Base-by-base conservation (phyloP, 2,113 vertebrate genomes). In the Muscicapa adusta region DNA sequence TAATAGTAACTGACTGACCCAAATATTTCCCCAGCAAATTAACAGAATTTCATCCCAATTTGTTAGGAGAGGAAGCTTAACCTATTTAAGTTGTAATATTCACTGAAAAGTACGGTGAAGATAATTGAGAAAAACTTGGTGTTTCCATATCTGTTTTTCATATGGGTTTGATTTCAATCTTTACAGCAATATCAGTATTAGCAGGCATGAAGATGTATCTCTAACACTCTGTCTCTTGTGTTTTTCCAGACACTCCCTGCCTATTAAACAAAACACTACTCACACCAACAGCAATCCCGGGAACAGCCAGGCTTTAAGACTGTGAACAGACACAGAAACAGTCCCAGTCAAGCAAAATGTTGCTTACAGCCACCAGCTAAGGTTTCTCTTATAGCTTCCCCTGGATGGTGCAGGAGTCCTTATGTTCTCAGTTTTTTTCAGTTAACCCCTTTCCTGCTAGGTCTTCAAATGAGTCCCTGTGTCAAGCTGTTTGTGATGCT, bases 1-100 rank as follows among this genome's bases (percentile, higher is more conserved):
- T 92, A 86, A 95, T 92, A 96, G 94, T 96, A 95, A 96, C 92
- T 94, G 88, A 96, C 85, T 93, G 92, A 95, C 95, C 91, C 94
- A 95, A 88, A 95, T 95, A 88, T 85, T 86, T 56, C 79, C 72
- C 67, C 43, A 60, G 82, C 25, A 58, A 96, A 86, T 92, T 40
- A 86, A 80, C 34, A 45, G 68, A 62, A 70, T 70, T 92, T 77
- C 75, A 83, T 36, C 76, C 58, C 58, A 33, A 16, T 92, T 93
- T 80, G 24, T 73, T 83, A 58, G 3, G 18, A 83, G 63, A 45
- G 26, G 51, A 83, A 71, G 43, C 75, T 74, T 92, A 91, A 91
- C 82, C 92, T 90, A 93, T 73, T 85, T 77, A 29, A 74, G 40
- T 38, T 93, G 76, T 70, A 26, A 70, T 54, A 18, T 58, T 68